A percentile compares a stretch with the other conserved stretches of the same genome.
Evolutionary conservation across 2,797 vertebrate genomes (phyloP).

Genomic region (Ctenopoma kingsleyae): DNA sequence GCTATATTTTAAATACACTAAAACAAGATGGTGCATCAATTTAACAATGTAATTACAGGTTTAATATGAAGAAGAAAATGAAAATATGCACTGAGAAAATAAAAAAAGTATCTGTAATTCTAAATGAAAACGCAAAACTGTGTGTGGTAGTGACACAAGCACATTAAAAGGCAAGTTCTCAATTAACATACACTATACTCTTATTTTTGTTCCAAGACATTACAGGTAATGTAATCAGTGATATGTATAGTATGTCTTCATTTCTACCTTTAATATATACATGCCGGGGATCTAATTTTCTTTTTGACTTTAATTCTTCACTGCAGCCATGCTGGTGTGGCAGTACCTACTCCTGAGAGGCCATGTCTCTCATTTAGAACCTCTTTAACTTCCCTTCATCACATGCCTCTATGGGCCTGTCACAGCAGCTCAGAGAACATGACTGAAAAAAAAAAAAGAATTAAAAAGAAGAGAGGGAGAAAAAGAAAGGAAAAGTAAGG

Average conservation of each 20-base stretch:
- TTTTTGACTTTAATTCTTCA: constrained; percentile 11
- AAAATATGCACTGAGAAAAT: background rate
- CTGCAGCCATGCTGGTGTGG: background rate
- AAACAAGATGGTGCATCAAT: background rate
- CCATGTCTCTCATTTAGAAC: constrained; percentile 52
- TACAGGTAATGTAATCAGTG: background rate
- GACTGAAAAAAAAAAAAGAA: constrained; percentile 13
- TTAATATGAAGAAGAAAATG: background rate
- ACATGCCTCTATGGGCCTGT: constrained; percentile 44
- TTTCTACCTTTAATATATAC: background rate
- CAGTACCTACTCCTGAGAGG: constrained; percentile 29
- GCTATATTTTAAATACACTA: background rate
- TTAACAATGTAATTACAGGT: background rate
- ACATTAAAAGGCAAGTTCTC: background rate
- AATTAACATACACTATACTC: background rate
- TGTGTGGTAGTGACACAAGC: too few relatives aligned
- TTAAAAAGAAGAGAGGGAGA: constrained; percentile 10
- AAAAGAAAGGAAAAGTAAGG: constrained; percentile 6
- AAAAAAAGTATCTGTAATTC: background rate
- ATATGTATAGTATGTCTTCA: background rate
- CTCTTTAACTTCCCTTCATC: constrained; percentile 59
- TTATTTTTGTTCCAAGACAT: background rate
- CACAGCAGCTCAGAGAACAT: constrained; percentile 8
- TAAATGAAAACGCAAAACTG: background rate
- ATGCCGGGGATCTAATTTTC: background rate